phyloP scores from a whole-genome alignment of 2,888 invertebrate genomes.

The Gnatocerus cornutus region DNA sequence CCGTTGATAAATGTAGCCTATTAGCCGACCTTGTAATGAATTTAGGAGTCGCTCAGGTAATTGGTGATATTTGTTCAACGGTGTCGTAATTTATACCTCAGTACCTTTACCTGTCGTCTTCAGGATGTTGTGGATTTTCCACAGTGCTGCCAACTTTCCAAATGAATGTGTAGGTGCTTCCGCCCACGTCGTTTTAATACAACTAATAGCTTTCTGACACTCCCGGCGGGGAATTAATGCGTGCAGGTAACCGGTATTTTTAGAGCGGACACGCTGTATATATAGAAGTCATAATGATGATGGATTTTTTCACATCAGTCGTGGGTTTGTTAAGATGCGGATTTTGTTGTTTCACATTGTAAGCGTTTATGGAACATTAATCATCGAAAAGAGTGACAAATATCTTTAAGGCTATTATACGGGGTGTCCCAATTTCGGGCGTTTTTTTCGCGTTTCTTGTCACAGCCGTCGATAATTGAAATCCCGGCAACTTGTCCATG shows the following conservation, averaged over 20 bases:
- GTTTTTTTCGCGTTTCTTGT: neutral
- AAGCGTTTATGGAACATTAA: too few species aligned
- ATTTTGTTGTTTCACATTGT: too few species aligned
- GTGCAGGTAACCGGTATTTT: constrained; percentile 53
- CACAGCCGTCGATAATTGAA: constrained; percentile 6
- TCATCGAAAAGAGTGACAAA: too few species aligned
- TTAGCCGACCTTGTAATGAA: constrained; percentile 68
- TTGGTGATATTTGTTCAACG: constrained; percentile 68
- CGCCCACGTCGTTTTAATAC: constrained; percentile 52
- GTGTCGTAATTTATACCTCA: constrained; percentile 64
- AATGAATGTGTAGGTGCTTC: constrained; percentile 47
- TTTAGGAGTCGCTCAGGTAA: constrained; percentile 67
- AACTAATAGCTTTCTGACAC: constrained; percentile 53
- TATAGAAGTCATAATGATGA: constrained; percentile 20
- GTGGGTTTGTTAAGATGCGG: too few species aligned
- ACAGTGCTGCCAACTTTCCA: constrained; percentile 32
- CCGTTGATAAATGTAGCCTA: constrained; percentile 66
- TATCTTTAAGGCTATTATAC: too few species aligned
- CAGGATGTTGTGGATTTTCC: constrained; percentile 35
- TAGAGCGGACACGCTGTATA: constrained; percentile 46
- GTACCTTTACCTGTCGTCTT: constrained; percentile 51
- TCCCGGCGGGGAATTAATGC: constrained; percentile 51
- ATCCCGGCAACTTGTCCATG: constrained; percentile 28
- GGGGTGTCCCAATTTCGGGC: too few species aligned
- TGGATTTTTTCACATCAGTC: too few species aligned